These are phyloP conservation scores for Julus scanicus DNA, from an alignment of 2,888 invertebrate species.

Conservation along the genomic window DNA sequence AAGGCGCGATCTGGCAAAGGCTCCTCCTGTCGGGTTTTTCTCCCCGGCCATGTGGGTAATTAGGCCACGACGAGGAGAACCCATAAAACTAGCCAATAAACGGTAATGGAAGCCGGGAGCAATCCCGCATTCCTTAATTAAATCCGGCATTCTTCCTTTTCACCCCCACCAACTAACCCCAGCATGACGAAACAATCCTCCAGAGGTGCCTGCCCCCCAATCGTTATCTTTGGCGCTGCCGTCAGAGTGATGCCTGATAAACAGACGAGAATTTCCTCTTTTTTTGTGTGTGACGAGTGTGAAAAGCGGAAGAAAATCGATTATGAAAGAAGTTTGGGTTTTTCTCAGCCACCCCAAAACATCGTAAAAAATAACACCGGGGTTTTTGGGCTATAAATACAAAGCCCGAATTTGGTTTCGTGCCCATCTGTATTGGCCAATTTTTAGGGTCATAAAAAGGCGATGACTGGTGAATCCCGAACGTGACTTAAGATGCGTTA, in stretches of 20 bases:
- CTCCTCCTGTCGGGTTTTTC: background rate
- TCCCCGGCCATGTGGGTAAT: background rate
- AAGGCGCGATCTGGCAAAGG: background rate
- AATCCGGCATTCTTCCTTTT: background rate
- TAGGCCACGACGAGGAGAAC: background rate
- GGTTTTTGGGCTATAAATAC: background rate
- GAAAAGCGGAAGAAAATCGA: background rate
- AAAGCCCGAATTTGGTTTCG: background rate
- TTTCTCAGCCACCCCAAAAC: too few species aligned
- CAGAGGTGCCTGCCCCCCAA: too few species aligned
- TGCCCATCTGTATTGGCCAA: background rate
- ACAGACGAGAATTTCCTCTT: background rate
- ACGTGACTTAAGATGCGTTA: too few species aligned
- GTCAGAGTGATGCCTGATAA: background rate
- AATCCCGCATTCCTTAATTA: background rate
- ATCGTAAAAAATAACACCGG: too few species aligned
- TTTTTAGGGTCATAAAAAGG: too few species aligned
- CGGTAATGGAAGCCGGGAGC: background rate
- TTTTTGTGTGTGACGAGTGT: background rate
- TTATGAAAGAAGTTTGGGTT: background rate
- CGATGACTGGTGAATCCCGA: too few species aligned
- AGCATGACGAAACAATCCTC: background rate
- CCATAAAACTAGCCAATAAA: background rate
- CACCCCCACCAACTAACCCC: background rate
- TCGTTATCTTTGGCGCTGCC: too few species aligned